Evolutionary conservation across 2,888 invertebrate genomes (phyloP), one percentile per base, ranked within the genome.

Genomic region (Campoplex capitator): DNA sequence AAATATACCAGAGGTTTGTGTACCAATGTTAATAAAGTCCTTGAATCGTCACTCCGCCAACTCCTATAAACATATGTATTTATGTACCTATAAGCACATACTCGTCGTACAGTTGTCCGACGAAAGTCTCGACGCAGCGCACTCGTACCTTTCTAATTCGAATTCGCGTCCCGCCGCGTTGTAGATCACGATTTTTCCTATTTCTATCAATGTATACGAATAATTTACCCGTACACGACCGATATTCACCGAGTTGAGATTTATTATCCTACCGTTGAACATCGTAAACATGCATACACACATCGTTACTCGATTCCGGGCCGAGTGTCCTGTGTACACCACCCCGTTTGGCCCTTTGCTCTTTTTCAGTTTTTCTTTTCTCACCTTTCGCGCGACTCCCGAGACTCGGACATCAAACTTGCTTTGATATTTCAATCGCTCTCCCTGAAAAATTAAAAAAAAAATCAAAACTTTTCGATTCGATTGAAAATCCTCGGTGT

Each of bases 111-210:
- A 38, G 45, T 83, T 83, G 83, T 84, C 67, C 73, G 78, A 84
- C 78, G 83, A 84, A 84, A 84, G 83, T 84, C 83, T 54, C 83
- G 78, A 78, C 78, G 11, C 54, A 28, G 42, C 23, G 23, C 23
- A 42, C 65, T 74, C 16, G 62, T 62, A 83, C 83, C 83, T 84
- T 84, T 84, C 83, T 84, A 84, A 78, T 84, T 54, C 58, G 56
- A 83, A 78, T 77, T 73, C 73, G 73, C 78, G 73, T n/a, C 67
- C 54, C 78, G 73, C 38, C 38, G 65, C 38, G 65, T 51, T 77
- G 62, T 77, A 71, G 42, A 71, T 83, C 71, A 38, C 9, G 16
- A 71, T 62, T 77, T 51, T 62, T 18, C 13, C 8, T 58, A 32
- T 45, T 48, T 65, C 7, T 38, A 38, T 3, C 3, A 35, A 35